Base-by-base conservation (phyloP, 23 tunicate genomes). In the Pegea sp. region DNA sequence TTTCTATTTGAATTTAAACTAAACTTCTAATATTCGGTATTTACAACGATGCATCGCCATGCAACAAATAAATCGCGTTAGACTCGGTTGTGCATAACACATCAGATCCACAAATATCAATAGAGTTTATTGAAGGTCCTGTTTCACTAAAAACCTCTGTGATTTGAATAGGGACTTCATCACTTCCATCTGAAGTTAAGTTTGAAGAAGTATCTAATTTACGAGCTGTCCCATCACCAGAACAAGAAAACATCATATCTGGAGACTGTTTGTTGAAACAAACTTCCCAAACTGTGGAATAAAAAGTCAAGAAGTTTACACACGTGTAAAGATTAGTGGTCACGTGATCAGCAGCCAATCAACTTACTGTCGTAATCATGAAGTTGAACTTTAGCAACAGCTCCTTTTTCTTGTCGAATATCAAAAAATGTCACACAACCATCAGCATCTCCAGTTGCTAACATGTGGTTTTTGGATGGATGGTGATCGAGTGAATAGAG, bases 391-490 rank as follows among this genome's bases (percentile, higher is more conserved):
- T 69, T 74, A 16, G 70, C 59, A 3, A 84, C 64, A 18, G 86
- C 69, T 48, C 76, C 67, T 28, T 43, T 29, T 58, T 73, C 95
- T 51, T 84, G 73, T 1, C 95, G 63, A n/a, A 49, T 57, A 61
- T 84, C 95, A 33, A 74, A 74, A 0, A 68, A 19, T 5, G 81
- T 74, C 19, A 84, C 95, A 30, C 77, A 74, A 3, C 95, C 95
- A 52, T 74, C 95, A 46, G 67, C 72, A 0, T 84, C 72, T 5
- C 95, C 95, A 13, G 84, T 54, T 3, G 84, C 95, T 18, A 84
- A 44, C 0, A 84, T 60, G 62, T 84, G 84, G 30, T 70, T 49
- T 38, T 78, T 74, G 16, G 95, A 48, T 20, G 95, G 81, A 38
- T 84, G 95, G 1, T 65, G 76, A 52, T 57, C 75, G 19, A 74